Evolutionary conservation across 2,888 invertebrate genomes (phyloP).

Genomic region (Adineta ricciae): DNA sequence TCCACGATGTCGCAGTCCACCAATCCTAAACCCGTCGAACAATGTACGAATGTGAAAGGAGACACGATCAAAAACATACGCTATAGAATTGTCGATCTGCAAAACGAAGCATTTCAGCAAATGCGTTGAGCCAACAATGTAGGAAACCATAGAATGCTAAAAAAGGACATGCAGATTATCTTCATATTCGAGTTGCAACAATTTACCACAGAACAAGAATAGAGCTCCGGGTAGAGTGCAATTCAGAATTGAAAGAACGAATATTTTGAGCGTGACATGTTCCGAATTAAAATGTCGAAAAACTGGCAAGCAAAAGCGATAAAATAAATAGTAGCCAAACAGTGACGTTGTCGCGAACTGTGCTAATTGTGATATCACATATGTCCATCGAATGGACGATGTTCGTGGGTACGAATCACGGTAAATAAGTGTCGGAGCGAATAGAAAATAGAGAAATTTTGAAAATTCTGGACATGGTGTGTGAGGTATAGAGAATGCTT

Average conservation of each 20-base stretch:
- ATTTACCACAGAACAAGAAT: constrained; percentile 40
- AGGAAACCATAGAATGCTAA: constrained; percentile 74
- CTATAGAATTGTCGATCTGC: constrained; percentile 73
- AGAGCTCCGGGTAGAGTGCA: constrained; percentile 64
- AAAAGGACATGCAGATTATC: background rate
- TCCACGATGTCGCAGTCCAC: constrained; percentile 78
- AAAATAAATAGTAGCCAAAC: constrained; percentile 69
- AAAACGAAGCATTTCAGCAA: constrained; percentile 75
- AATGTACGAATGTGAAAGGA: background rate
- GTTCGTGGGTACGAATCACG: constrained; percentile 67
- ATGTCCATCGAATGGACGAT: constrained; percentile 60
- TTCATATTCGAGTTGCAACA: background rate
- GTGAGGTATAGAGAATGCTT: constrained; percentile 35
- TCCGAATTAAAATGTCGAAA: constrained; percentile 53
- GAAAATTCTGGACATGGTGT: constrained; percentile 58
- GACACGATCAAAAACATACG: constrained; percentile 38
- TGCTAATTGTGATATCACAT: constrained; percentile 60
- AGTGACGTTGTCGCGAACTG: constrained; percentile 72
- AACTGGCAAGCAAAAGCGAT: constrained; percentile 63
- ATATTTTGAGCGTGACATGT: constrained; percentile 45
- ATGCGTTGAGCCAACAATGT: constrained; percentile 82
- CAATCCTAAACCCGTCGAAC: constrained; percentile 62
- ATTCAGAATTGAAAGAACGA: constrained; percentile 59
- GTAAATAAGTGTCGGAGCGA: constrained; percentile 75
- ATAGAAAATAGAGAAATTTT: constrained; percentile 71